Evolutionary conservation across 1,140 invertebrate species (phyloP), one percentile per base, ranked within the genome.

Genomic region (Venustaconcha ellipsiformis): DNA sequence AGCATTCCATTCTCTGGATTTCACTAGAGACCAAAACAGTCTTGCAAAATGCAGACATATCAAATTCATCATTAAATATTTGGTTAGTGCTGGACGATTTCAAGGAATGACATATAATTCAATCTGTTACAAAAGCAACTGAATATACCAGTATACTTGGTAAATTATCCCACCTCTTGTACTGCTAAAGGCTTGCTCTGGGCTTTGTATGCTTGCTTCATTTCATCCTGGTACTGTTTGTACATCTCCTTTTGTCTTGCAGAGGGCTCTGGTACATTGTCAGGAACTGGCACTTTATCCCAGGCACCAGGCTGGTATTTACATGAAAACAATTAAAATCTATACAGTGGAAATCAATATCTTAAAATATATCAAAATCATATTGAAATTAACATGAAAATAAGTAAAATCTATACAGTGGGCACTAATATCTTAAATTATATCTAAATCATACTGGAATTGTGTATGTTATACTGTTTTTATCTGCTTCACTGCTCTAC

Each of bases 251-350:
- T 74, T 23, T 88, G 82, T 70, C 80, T 64, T 48, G 79, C 70
- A 13, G 84, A 86, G 2, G 86, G 86, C 5, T 78, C 75, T 48
- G 78, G 80, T 15, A 83, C 59, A 63, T 81, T 73, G 14, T 82
- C 81, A 30, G 86, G 80, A 30, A 86, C 82, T 5, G 85, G 81
- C n/a, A 84, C 82, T 14, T 64, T 78, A 70, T 88, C 86, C 86
- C 86, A 88, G 8, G 85, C 86, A 72, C 76, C 80, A 1, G 83
- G 83, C 86, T 86, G 70, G n/a, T 60, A 64, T 4, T 69, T 70
- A 30, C 8, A 14, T 70, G 15, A 23, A 65, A 62, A 72, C 72
- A 57, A 64, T 14, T n/a, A n/a, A 66, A n/a, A 62, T 69, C 5
- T 23, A 57, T 20, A 23, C 20, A n/a, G 57, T 13, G 13, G 18